A percentile compares a stretch with the other conserved stretches of the same genome.
Evolutionary conservation across 2,888 invertebrate genomes (phyloP).

Genomic region (Papilio protenor): DNA sequence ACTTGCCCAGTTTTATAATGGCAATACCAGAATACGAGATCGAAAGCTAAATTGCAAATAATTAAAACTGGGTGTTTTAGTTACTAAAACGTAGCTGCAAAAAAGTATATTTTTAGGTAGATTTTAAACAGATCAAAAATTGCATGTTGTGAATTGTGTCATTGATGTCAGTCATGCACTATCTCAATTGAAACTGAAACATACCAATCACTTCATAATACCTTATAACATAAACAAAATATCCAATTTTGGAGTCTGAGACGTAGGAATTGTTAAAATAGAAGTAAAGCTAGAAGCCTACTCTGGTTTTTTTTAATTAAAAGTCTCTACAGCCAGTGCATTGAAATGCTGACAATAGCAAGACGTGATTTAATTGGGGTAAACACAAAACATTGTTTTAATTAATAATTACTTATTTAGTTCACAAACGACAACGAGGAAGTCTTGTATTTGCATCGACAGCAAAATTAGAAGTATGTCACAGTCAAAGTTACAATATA

Average conservation of each 20-base stretch:
- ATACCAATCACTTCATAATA: too few relatives aligned
- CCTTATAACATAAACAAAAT: too few relatives aligned
- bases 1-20: background rate
- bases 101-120: too few relatives aligned
- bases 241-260: too few relatives aligned
- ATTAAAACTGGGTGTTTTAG: background rate
- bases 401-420: conserved; percentile 10
- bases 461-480: conserved; percentile 25
- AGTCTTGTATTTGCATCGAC: conserved; percentile 5
- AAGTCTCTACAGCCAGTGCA: background rate
- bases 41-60: background rate
- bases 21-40: background rate
- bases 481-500: background rate
- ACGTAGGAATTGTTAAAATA: too few relatives aligned
- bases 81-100: too few relatives aligned
- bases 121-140: too few relatives aligned
- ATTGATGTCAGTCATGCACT: too few relatives aligned
- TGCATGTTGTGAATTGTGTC: too few relatives aligned
- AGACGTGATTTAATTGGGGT: conserved; percentile 50
- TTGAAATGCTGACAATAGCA: conserved; percentile 27
- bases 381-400: conserved; percentile 35
- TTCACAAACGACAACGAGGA: conserved; percentile 32
- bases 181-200: too few relatives aligned
- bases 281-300: too few relatives aligned
- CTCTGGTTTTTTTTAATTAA: background rate